phyloP scores from a whole-genome alignment of 2,888 invertebrate species.

The Silvanus unidentatus region DNA sequence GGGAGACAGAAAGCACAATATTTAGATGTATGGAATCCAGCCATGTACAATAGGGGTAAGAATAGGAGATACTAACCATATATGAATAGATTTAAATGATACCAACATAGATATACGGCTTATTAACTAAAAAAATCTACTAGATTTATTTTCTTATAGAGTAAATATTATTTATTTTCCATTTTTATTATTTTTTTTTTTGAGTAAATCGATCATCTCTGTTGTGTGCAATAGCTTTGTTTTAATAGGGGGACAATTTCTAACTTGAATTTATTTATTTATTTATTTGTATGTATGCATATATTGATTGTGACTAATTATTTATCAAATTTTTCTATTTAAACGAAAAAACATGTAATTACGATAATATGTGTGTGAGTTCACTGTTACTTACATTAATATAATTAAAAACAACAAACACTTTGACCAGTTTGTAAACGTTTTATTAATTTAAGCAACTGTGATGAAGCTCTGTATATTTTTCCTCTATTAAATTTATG shows the following conservation, averaged over 20 bases:
- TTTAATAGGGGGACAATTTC: too few species aligned
- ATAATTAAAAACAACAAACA: too few species aligned
- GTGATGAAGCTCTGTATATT: background rate
- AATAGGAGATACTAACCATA: conserved; percentile 22
- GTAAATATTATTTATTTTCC: background rate
- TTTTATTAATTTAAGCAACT: background rate
- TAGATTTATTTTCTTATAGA: background rate
- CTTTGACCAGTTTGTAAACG: too few species aligned
- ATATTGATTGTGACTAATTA: too few species aligned
- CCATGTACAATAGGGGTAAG: conserved; percentile 37
- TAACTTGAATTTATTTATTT: too few species aligned
- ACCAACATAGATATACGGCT: background rate
- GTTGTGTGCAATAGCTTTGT: background rate
- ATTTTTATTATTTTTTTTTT: background rate
- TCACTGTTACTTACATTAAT: too few species aligned
- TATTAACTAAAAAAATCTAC: background rate
- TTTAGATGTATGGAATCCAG: conserved; percentile 45
- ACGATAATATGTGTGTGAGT: too few species aligned
- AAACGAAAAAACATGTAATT: too few species aligned
- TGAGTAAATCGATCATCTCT: background rate
- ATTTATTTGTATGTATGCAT: too few species aligned
- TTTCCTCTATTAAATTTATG: background rate
- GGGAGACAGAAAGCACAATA: conserved; percentile 68
- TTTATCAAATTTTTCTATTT: too few species aligned
- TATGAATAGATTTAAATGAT: too few species aligned